Evolutionary conservation across 2,888 invertebrate genomes (phyloP).

Genomic region (Cantharis lateralis): DNA sequence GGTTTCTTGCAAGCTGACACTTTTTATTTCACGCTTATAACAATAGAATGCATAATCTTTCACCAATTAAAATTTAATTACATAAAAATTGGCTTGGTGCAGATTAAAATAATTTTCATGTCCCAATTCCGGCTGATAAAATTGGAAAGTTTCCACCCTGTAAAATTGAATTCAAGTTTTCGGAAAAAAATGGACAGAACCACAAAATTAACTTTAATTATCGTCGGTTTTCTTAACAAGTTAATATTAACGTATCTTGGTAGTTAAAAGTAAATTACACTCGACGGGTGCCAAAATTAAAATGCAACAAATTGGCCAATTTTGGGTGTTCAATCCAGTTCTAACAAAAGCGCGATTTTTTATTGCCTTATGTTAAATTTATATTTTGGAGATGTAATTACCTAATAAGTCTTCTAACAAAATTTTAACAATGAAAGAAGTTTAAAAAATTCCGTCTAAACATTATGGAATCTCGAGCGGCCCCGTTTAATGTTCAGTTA

Average conservation of each 20-base stretch:
- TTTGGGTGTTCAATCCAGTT: background rate
- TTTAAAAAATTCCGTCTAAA: background rate
- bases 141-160: background rate
- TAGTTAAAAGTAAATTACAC: background rate
- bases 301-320: slow-evolving; percentile 14
- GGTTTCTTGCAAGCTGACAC: background rate
- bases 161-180: background rate
- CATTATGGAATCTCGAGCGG: slow-evolving; percentile 9
- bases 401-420: background rate
- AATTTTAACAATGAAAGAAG: background rate
- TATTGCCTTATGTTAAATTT: background rate
- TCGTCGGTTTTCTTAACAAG: background rate
- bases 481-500: slow-evolving; percentile 15
- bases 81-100: background rate
- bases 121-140: background rate
- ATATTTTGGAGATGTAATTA: background rate
- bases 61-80: background rate
- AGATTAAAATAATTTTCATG: background rate
- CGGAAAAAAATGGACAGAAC: background rate
- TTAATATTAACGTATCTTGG: background rate
- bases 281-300: background rate
- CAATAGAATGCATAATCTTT: background rate
- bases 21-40: background rate
- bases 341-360: slow-evolving; percentile 1
- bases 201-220: background rate